Percentiles rank a stretch among this genome's conserved stretches.
Evolutionary conservation across 2,113 vertebrate genomes (phyloP).

Genomic region (Toxotes jaculatrix): DNA sequence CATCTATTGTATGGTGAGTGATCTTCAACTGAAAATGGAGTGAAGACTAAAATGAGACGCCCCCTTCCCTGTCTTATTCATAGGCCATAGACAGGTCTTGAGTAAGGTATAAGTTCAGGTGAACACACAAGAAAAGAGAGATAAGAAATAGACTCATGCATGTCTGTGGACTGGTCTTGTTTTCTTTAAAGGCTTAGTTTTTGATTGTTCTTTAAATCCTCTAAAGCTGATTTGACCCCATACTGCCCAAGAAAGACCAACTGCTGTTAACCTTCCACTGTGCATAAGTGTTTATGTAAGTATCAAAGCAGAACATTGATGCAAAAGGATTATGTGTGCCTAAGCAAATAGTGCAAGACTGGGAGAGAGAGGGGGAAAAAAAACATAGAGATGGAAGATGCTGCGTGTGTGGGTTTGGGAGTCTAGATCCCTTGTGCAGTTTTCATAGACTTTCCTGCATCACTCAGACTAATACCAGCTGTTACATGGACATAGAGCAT

Average conservation of each 20-base stretch:
- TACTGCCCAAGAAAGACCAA: slow-evolving; percentile 52
- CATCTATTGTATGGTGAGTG: neutral
- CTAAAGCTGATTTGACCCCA: slow-evolving; percentile 60
- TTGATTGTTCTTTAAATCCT: slow-evolving; percentile 63
- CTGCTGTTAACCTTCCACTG: slow-evolving; percentile 52
- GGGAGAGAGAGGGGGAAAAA: neutral
- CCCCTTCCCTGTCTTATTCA: neutral
- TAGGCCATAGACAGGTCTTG: neutral
- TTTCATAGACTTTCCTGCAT: slow-evolving; percentile 18
- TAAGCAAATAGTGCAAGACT: slow-evolving; percentile 13
- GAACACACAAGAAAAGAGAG: neutral
- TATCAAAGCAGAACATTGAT: slow-evolving; percentile 51
- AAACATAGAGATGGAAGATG: neutral
- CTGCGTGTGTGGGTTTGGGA: neutral
- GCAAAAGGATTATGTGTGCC: slow-evolving; percentile 45
- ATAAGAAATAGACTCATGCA: slow-evolving; percentile 1
- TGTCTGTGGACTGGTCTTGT: slow-evolving; percentile 22
- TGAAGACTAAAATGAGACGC: neutral
- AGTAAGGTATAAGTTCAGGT: neutral
- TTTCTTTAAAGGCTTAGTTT: slow-evolving; percentile 47
- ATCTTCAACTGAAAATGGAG: slow-evolving; percentile 22
- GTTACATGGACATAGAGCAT: neutral
- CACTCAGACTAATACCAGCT: slow-evolving; percentile 1
- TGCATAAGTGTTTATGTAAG: slow-evolving; percentile 41
- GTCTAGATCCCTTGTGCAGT: neutral